These are phyloP conservation scores for Aldrovandia affinis DNA, from an alignment of 2,797 vertebrate species.

Conservation along the genomic window DNA sequence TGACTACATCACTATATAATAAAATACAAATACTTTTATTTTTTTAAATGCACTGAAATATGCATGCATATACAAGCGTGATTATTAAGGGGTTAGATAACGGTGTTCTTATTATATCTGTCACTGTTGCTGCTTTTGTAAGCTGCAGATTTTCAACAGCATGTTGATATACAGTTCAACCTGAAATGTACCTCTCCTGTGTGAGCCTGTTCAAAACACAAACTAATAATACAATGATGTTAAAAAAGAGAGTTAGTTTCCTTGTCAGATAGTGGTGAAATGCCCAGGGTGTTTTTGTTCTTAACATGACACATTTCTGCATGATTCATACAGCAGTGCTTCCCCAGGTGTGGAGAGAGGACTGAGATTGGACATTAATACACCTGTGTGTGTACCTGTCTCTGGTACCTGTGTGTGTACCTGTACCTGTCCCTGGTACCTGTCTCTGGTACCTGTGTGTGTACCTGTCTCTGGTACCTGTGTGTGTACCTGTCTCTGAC, in stretches of 20 bases:
- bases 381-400: too few relatives aligned
- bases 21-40: neutral
- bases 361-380: too few relatives aligned
- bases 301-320: constrained; percentile 62
- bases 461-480: too few relatives aligned
- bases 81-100: neutral
- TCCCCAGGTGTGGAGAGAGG: constrained; percentile 37
- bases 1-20: too few relatives aligned
- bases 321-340: constrained; percentile 66
- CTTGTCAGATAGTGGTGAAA: constrained; percentile 28
- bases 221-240: neutral
- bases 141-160: neutral
- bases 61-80: neutral
- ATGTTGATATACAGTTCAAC: neutral
- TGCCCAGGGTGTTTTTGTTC: constrained; percentile 59
- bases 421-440: too few relatives aligned
- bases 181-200: neutral
- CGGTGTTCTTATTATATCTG: neutral
- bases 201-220: neutral
- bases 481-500: too few relatives aligned
- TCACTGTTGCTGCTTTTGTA: neutral
- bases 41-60: neutral
- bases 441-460: too few relatives aligned
- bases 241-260: constrained; percentile 38
- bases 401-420: too few relatives aligned